Base-by-base conservation (phyloP, 2,113 vertebrate species). In the Erythrocercus mccallii region DNA sequence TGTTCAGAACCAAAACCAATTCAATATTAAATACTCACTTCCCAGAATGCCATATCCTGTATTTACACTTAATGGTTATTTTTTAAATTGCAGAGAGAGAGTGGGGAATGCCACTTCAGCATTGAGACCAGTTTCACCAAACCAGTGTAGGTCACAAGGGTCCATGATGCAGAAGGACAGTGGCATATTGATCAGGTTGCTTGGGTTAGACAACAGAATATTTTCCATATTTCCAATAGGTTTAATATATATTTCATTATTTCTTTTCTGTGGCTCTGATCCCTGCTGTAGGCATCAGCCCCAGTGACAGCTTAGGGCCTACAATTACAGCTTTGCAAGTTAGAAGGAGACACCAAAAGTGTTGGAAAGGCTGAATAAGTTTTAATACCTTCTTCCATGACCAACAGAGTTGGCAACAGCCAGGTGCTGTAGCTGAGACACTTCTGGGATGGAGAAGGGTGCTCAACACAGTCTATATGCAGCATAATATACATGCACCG, bases 381-480 rank as follows among this genome's bases (percentile, higher is more conserved):
- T 72, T 78, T 54, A 38, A 47, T 47, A 31, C 13, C 8, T 69
- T 53, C 48, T 50, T 81, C 35, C 12, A 31, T 5, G 33, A 51
- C 20, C 20, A 80, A 35, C 6, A 64, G 0, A 2, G 18, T 15
- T 35, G 60, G 33, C 19, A 84, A 66, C 18, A 86, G 27, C 8
- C 56, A 37, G 27, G 12, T 37, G 25, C 27, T 79, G 22, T 4
- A 10, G 47, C 44, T 74, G 40, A 86, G 64, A 11, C 35, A 25
- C 17, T 66, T 54, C 35, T 71, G 19, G 53, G 25, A 70, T 56
- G 9, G n/a, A 76, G 30, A 15, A 53, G 21, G 5, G 8, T 60
- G 8, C 20, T 18, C 14, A 33, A 19, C 8, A 6, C 0, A 0
- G 10, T 38, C 8, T 35, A 16, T 7, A 16, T 8, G 12, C 12